Evolutionary conservation across 2,113 vertebrate genomes (phyloP), one percentile per base, ranked within the genome.

Genomic region (Lates calcarifer): DNA sequence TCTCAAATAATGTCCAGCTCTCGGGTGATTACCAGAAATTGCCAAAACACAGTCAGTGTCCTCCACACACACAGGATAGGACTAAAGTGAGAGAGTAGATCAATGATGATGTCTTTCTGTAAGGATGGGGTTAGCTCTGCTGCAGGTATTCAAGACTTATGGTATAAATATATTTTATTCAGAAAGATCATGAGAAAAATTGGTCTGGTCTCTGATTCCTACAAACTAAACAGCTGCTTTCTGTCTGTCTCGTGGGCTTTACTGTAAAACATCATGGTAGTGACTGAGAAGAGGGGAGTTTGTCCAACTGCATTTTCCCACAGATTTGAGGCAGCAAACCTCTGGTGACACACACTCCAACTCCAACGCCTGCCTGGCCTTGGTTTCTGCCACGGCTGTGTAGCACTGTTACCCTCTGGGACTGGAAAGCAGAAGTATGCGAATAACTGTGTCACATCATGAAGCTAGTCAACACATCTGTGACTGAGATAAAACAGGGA

Each of bases 391-490:
- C 15, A 1, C 1, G 1, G 35, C 74, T 2, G 22, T 33, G 60
- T 69, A 17, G 51, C 15, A 7, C 4, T 9, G n/a, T 68, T 69
- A 62, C 61, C 26, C 31, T 49, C 41, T 55, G 66, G 55, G 51
- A 56, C 47, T 3, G 7, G 13, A 61, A 57, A 58, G 39, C 62
- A 64, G 37, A 43, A 47, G 18, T 18, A 64, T 60, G 71, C 58
- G 35, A 69, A 80, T 66, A 53, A 14, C 78, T 41, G 45, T 69
- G 51, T 58, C 67, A 80, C 11, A 58, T 61, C 62, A 66, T 26
- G 0, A 31, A 31, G 70, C 56, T 4, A 18, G 58, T 67, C 55
- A 13, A 67, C 28, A 62, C 74, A 79, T 63, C 81, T 81, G 75
- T 60, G 68, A 31, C 68, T 35, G 56, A 75, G 57, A 85, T 56